Base-by-base conservation (phyloP, 2,888 invertebrate genomes). In the Mellilla xanthometata region DNA sequence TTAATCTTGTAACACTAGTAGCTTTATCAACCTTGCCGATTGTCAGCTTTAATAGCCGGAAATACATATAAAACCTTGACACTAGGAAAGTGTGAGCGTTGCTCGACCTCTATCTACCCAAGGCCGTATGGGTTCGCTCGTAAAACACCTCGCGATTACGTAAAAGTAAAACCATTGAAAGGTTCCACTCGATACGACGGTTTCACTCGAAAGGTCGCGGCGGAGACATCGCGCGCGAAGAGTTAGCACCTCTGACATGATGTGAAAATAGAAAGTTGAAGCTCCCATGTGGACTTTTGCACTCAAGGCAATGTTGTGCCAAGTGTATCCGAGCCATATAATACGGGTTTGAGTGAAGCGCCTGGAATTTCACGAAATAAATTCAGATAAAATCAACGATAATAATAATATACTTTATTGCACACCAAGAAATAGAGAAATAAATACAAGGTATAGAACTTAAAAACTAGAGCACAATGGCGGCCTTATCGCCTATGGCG, bases 191-290 rank as follows among this genome's bases (percentile, higher is more conserved):
- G 12, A 28, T 9, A 27, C 30, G 35, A 32, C 36, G 10, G 33
- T 48, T 47, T 47, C 47, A 36, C 41, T 41, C 15, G n/a, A 41
- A 47, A 47, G 41, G 41, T 47, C 41, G 24, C 8, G 24, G 11
- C 12, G 29, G 41, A 30, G 41, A 42, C 41, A 26, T 27, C 27
- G 9, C 35, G 28, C 7, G 19, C 28, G 34, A 24, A 47, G 45
- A 48, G 42, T 52, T 49, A 49, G 43, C 54, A 49, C 35, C 15
- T 36, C 22, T 33, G 39, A 36, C 42, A 32, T 51, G 19, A 28
- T 34, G 56, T 45, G 44, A 51, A 45, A 52, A 48, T 48, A 42
- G 56, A 56, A 54, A 56, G 53, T 43, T 24, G n/a, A 2, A 1
- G n/a, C 8, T 7, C 4, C 7, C 7, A 22, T 8, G 13, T 23